Evolutionary conservation across 2,797 vertebrate genomes (phyloP), one percentile per base, ranked within the genome.

Genomic region (Molossus alvarezi): DNA sequence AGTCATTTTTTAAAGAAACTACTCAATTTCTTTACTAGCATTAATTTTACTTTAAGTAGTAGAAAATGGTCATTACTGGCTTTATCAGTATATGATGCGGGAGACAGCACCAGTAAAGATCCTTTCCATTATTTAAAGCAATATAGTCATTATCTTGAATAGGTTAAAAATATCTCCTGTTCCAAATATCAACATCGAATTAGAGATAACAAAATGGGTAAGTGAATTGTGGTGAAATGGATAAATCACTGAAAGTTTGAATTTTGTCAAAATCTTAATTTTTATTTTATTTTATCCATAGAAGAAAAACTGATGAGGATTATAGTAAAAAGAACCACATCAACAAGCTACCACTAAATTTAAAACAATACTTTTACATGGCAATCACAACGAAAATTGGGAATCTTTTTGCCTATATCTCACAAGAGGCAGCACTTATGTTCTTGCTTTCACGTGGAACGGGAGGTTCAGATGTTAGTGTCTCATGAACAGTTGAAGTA

Each of bases 181-280:
- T 77, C 58, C 41, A 69, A 58, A 85, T 60, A 69, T 60, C 73
- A 48, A 37, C 6, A 75, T 55, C 60, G 75, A 90, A 95, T 95
- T 25, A 82, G 37, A 93, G 37, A 93, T 21, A 93, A 23, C 37
- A 65, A 95, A 73, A 64, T 77, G 69, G 29, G 57, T 76, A 25
- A 71, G 21, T 87, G 75, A 80, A 27, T 9, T 65, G 41, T 69
- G 29, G 18, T 93, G 21, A 90, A 93, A 90, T 62, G 6, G 25
- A n/a, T 48, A 71, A 20, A 90, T 64, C 4, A 64, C n/a, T 37
- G 76, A 57, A 62, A 62, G 53, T 67, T 72, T 37, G 29, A 48
- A 27, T 33, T 58, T 37, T 67, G 65, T 37, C 67, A 8, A 75
- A 45, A 29, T 81, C 67, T 81, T 29, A 71, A 72, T 58, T 33